These are phyloP conservation scores for Hofmannophila pseudospretella DNA, from an alignment of 2,888 invertebrate genomes.

Conservation along the genomic window DNA sequence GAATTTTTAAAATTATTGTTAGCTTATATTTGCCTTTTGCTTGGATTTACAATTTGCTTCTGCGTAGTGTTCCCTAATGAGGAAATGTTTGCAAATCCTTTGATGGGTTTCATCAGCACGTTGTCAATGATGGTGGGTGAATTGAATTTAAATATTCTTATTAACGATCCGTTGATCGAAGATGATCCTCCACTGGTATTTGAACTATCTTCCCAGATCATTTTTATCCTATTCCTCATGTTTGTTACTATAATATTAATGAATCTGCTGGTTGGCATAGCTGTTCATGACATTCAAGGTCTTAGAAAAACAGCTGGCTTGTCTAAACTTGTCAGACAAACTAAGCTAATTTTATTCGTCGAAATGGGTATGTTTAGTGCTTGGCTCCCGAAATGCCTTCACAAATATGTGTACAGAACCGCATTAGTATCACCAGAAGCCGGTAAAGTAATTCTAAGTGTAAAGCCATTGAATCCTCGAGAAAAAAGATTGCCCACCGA, in stretches of 20 bases:
- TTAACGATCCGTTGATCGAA: conserved; percentile 81
- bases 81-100: conserved; percentile 88
- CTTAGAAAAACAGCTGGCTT: conserved; percentile 90
- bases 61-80: conserved; percentile 91
- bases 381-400: conserved; percentile 84
- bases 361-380: conserved; percentile 89
- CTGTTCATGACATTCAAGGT: conserved; percentile 92
- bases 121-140: conserved; percentile 94
- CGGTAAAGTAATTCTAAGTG: conserved; percentile 87
- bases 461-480: conserved; percentile 88
- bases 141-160: conserved; percentile 84
- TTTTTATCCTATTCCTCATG: conserved; percentile 87
- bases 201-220: conserved; percentile 88
- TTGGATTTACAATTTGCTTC: conserved; percentile 92
- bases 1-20: conserved; percentile 89
- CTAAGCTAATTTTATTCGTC: conserved; percentile 89
- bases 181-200: conserved; percentile 85
- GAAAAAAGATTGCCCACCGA: conserved; percentile 88
- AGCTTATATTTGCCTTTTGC: conserved; percentile 88
- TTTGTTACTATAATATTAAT: conserved; percentile 91
- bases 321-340: conserved; percentile 89
- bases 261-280: conserved; percentile 91
- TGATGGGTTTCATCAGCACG: conserved; percentile 89
- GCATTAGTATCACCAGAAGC: conserved; percentile 89
- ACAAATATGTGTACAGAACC: conserved; percentile 86